Evolutionary conservation across 2,888 invertebrate genomes (phyloP).

Genomic region (Ophioninae sp.): DNA sequence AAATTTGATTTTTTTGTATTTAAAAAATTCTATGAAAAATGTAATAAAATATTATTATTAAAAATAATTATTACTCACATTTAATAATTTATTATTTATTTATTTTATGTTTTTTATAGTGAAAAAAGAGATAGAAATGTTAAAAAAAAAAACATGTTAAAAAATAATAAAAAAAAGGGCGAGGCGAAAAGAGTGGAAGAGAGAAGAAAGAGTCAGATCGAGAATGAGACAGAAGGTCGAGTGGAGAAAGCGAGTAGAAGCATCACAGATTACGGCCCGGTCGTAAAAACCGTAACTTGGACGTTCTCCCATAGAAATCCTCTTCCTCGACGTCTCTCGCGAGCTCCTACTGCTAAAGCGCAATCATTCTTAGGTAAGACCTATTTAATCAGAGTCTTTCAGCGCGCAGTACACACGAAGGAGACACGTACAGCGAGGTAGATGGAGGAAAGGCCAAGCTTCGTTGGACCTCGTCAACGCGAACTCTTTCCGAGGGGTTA

Average conservation of each 20-base stretch:
- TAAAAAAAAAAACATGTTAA: too few species aligned
- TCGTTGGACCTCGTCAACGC: slow-evolving; percentile 39
- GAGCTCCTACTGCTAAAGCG: slow-evolving; percentile 42
- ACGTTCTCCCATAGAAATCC: slow-evolving; percentile 19
- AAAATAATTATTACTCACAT: too few species aligned
- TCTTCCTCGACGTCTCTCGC: slow-evolving; percentile 33
- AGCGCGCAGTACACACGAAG: slow-evolving; percentile 26
- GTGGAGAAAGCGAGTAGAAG: background rate
- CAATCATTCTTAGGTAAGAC: slow-evolving; percentile 60
- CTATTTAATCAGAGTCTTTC: slow-evolving; percentile 59
- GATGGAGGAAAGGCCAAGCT: slow-evolving; percentile 25
- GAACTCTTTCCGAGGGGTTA: slow-evolving; percentile 28
- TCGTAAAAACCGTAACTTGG: slow-evolving; percentile 47
- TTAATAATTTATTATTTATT: too few species aligned
- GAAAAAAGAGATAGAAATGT: too few species aligned
- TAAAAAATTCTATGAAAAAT: too few species aligned
- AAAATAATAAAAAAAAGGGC: too few species aligned
- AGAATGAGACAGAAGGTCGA: background rate
- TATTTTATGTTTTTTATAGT: too few species aligned
- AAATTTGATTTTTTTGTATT: too few species aligned
- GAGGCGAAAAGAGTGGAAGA: too few species aligned
- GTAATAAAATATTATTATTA: too few species aligned
- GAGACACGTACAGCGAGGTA: slow-evolving; percentile 14
- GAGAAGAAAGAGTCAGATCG: too few species aligned
- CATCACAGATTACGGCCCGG: slow-evolving; percentile 28